Conservation (phyloP, 2,797 vertebrate genomes). For the Tapera naevia region DNA sequence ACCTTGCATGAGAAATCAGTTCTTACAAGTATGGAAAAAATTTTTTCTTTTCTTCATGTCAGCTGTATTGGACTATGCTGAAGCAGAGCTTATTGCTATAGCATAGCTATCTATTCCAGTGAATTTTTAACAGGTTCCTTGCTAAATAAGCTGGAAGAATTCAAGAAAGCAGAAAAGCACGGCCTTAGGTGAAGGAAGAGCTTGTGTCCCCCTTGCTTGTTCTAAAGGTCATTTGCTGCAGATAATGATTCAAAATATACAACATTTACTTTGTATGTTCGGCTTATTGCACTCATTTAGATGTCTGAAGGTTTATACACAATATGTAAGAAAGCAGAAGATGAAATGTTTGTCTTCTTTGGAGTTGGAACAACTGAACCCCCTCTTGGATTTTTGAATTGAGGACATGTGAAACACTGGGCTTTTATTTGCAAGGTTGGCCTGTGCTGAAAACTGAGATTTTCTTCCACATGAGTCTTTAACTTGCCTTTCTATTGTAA, state of each 20-base stretch:
- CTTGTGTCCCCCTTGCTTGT: neutral
- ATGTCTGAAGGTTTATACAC: neutral
- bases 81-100: neutral
- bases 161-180: neutral
- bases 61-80: neutral
- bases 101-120: neutral
- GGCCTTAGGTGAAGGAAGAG: neutral
- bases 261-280: neutral
- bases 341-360: constrained; percentile 1
- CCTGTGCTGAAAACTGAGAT: constrained; percentile 5
- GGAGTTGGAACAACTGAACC: neutral
- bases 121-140: neutral
- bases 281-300: neutral
- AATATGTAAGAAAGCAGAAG: neutral
- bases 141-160: neutral
- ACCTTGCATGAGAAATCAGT: neutral
- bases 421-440: neutral
- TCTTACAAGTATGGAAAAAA: neutral
- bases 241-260: neutral
- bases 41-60: neutral
- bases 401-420: neutral
- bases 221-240: neutral
- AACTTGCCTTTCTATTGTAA: neutral
- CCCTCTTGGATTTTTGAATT: neutral
- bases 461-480: neutral